Evolutionary conservation across 2,797 vertebrate genomes (phyloP).

Genomic region (Mus caroli): DNA sequence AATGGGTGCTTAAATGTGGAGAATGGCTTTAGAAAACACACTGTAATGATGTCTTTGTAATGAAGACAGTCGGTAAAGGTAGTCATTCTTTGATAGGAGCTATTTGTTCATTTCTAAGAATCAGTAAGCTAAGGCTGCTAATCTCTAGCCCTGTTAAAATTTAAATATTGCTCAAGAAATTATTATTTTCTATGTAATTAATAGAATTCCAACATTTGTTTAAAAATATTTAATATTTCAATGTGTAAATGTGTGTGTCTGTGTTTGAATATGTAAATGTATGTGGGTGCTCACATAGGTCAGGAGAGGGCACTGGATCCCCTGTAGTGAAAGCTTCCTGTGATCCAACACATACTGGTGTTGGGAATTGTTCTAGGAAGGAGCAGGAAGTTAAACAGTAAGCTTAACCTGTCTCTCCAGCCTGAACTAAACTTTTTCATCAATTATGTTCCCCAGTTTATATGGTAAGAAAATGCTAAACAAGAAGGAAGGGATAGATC

Average conservation of each 20-base stretch:
- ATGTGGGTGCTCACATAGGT: neutral
- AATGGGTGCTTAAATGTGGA: neutral
- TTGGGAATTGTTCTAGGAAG: neutral
- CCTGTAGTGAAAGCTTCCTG: too few relatives aligned
- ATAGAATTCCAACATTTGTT: neutral
- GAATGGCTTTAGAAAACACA: neutral
- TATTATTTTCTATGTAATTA: neutral
- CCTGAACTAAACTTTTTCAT: neutral
- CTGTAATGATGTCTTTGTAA: neutral
- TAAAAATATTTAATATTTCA: neutral
- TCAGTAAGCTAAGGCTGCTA: neutral
- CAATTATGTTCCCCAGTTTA: neutral
- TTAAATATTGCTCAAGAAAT: neutral
- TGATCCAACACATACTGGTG: neutral
- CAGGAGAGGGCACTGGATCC: neutral
- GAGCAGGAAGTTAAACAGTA: too few relatives aligned
- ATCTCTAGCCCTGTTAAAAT: neutral
- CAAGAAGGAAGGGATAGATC: rapidly evolving
- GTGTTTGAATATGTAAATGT: neutral
- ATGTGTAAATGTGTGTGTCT: neutral
- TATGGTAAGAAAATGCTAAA: neutral
- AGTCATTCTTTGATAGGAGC: neutral
- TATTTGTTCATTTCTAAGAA: neutral
- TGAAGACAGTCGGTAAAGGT: neutral
- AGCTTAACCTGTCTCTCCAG: neutral